These are phyloP conservation scores for Artemia franciscana DNA, from an alignment of 1,140 invertebrate genomes.

Conservation along the genomic window DNA sequence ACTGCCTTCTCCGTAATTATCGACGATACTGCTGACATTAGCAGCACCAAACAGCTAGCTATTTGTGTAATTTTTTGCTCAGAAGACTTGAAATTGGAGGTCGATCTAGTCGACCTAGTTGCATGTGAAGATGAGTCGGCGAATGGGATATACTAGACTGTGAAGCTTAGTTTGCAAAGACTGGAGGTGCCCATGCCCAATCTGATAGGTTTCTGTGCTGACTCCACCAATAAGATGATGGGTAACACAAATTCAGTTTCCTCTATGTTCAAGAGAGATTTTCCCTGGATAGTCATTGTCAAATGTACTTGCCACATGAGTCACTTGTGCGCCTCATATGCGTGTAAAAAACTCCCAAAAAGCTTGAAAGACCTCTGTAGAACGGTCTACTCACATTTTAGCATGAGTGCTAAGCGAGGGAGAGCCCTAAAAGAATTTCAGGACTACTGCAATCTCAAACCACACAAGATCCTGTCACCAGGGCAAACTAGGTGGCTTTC, in stretches of 20 bases:
- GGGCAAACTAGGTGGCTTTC: slow-evolving; percentile 21
- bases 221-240: slow-evolving; percentile 18
- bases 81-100: not conserved
- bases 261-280: slow-evolving; percentile 12
- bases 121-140: not conserved
- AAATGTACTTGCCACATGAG: slow-evolving; percentile 20
- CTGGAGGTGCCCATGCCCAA: no score
- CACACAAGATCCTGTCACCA: slow-evolving; percentile 17
- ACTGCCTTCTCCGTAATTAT: not conserved
- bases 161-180: slow-evolving; percentile 16
- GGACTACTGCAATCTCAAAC: slow-evolving; percentile 15
- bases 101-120: not conserved
- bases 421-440: slow-evolving; percentile 17
- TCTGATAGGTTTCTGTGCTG: slow-evolving; percentile 18
- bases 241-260: slow-evolving; percentile 17
- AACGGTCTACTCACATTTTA: slow-evolving; percentile 18
- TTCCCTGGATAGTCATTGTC: slow-evolving; percentile 14
- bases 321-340: slow-evolving; percentile 15
- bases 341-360: slow-evolving; percentile 16
- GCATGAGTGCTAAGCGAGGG: slow-evolving; percentile 14
- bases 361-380: slow-evolving; percentile 15
- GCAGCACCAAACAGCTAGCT: not conserved
- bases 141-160: not conserved
- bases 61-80: not conserved
- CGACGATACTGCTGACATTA: not conserved